These are phyloP conservation scores for Bufo bufo DNA, from an alignment of 2,113 vertebrate genomes.

Conservation along the genomic window DNA sequence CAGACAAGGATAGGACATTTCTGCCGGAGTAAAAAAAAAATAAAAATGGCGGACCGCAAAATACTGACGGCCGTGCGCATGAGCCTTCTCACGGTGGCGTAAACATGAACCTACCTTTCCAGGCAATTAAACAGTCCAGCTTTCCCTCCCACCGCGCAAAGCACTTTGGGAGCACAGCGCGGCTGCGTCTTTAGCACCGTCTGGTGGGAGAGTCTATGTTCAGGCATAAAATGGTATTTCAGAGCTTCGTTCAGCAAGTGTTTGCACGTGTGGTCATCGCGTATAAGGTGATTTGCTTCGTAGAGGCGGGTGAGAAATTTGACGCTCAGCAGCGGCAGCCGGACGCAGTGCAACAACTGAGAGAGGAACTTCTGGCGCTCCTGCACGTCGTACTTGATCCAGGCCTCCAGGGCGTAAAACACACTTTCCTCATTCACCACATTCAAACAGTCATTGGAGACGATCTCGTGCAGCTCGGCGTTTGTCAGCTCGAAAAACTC, in stretches of 20 bases:
- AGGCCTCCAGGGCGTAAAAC: slow-evolving; percentile 92
- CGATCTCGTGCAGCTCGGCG: slow-evolving; percentile 91
- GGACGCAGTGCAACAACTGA: slow-evolving; percentile 91
- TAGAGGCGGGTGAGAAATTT: slow-evolving; percentile 96
- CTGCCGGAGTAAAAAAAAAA: too few relatives aligned
- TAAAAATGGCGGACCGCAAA: too few relatives aligned
- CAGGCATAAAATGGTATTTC: slow-evolving; percentile 99
- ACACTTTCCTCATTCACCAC: slow-evolving; percentile 93
- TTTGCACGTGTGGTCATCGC: slow-evolving; percentile 95
- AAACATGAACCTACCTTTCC: slow-evolving; percentile 83
- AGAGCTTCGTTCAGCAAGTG: slow-evolving; percentile 97
- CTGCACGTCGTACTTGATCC: slow-evolving; percentile 94
- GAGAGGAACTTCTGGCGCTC: slow-evolving; percentile 93
- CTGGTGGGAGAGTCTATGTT: slow-evolving; percentile 95
- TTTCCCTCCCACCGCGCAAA: slow-evolving; percentile 95
- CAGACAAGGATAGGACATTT: too few relatives aligned
- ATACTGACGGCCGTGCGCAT: too few relatives aligned
- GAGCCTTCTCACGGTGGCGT: too few relatives aligned
- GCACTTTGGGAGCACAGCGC: slow-evolving; percentile 93
- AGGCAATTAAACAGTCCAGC: slow-evolving; percentile 94
- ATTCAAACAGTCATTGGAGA: slow-evolving; percentile 95
- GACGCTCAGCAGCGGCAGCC: slow-evolving; percentile 92
- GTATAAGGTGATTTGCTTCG: slow-evolving; percentile 97
- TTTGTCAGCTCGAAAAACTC: slow-evolving; percentile 95
- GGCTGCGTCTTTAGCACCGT: slow-evolving; percentile 87